Base-by-base conservation (phyloP, 2,888 invertebrate species). In the Xanthorhoe designata region DNA sequence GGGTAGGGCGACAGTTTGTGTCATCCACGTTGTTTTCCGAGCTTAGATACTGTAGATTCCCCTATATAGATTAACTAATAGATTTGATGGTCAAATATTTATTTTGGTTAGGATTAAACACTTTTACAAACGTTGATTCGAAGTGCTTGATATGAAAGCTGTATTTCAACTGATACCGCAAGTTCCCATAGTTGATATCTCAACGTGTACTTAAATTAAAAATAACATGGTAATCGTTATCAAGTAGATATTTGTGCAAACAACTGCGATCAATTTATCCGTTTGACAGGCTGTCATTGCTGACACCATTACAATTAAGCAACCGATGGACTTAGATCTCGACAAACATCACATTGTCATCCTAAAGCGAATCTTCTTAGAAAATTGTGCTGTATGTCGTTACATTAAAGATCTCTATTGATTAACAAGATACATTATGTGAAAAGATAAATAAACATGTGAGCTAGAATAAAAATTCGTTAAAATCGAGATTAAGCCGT, bases 251-350 rank as follows among this genome's bases (percentile, higher is more conserved):
- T 90, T 91, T 90, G 86, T 90, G 90, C 91, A 92, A 92, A 91
- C 92, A 92, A 87, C 87, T 81, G 83, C 82, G 82, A 92, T 93
- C 92, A 91, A 91, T 92, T 90, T 91, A 90, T 90, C 85, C 87
- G 76, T 83, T 75, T 90, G 92, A 92, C 92, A 92, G 86, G 80
- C 81, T 92, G 91, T 92, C 92, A 91, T 82, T 82, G 77, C 77
- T 87, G 90, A 89, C 90, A 89, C 84, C 88, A 88, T 89, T 88
- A 92, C 92, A 92, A 93, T 92, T 93, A 93, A 92, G 88, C 87
- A 92, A 91, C 90, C 86, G 87, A 86, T 86, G 81, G 81, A 87
- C 79, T 81, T 81, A 78, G 87, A 84, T 83, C 88, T 84, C 82
- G 78, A 80, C 83, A 86, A 86, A 86, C 78, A 84, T 80, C 74